Evolutionary conservation across 2,888 invertebrate species (phyloP), one percentile per base, ranked within the genome.

Genomic region (Thelaira solivaga): DNA sequence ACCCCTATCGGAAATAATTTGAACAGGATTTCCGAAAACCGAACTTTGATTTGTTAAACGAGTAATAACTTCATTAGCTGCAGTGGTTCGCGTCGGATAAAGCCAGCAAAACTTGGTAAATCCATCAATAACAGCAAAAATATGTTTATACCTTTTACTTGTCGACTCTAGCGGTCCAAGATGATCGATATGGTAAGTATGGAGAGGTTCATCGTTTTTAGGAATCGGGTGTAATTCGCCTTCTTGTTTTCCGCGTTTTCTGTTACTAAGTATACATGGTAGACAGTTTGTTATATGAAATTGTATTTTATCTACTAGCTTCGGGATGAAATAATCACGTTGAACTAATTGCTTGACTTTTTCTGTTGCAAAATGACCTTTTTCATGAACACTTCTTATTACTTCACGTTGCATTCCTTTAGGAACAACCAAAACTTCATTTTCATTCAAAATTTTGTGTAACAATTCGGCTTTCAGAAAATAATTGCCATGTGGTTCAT

Each of bases 21-120:
- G 81, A 11, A 24, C 68, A 5, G 88, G 87, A 77, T 86, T 86
- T 11, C 87, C 88, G 82, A 88, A 89, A 7, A 62, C 80, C n/a
- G 80, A 75, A 51, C 85, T 84, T 26, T 86, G 86, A 6, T 78
- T 29, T 4, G 67, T 73, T 3, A 88, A 43, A 72, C 84, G 86
- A 2, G 76, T 29, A 4, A 89, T 31, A 0, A 83, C 84, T 49
- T 89, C 88, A 22, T 80, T 81, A 2, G 83, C 72, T 0, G 83
- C 65, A 86, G 87, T 47, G 24, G 47, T 24, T 4, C 24, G 24
- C 0, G 82, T 83, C 0, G 87, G 86, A 65, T 83, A 88, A 0
- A 88, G 13, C 86, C 88, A 88, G 2, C 81, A 82, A 81, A 87
- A 87, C 55, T 88, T 88, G 0, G 86, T 86, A 51, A 86, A 88